Percentiles rank a stretch among this genome's conserved stretches.
These are phyloP conservation scores for Cecropterus lyciades DNA, from an alignment of 1,140 invertebrate genomes.

Conservation along the genomic window DNA sequence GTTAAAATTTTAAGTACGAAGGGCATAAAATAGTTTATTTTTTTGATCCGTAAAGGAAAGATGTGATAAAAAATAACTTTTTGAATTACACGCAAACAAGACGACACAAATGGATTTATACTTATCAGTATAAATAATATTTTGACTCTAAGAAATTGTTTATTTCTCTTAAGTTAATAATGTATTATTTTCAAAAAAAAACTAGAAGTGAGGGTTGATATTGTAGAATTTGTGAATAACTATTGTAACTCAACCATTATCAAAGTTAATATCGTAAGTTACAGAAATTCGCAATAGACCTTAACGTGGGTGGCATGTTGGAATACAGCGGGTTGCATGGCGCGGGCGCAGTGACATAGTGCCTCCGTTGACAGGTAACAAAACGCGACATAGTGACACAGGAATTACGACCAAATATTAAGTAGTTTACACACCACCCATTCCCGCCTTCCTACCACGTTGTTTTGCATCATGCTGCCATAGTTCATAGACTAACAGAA, in stretches of 20 bases:
- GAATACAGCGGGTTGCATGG: conserved; percentile 38
- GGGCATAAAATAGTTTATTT: too few relatives aligned
- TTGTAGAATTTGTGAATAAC: neutral
- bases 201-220: neutral
- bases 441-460: neutral
- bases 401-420: conserved; percentile 13
- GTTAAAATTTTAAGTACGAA: too few relatives aligned
- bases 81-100: too few relatives aligned
- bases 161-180: too few relatives aligned
- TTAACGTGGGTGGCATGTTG: conserved; percentile 52
- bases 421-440: conserved; percentile 5
- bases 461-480: neutral
- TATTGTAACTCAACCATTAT: neutral
- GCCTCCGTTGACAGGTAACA: conserved; percentile 48
- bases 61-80: too few relatives aligned
- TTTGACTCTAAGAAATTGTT: too few relatives aligned
- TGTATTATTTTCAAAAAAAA: neutral
- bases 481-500: neutral
- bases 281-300: conserved; percentile 20
- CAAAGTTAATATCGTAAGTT: conserved; percentile 12
- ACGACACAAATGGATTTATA: too few relatives aligned
- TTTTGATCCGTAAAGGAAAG: too few relatives aligned
- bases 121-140: too few relatives aligned
- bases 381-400: conserved; percentile 36
- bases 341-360: conserved; percentile 49